These are phyloP conservation scores for Acronicta alni DNA, from an alignment of 2,888 invertebrate genomes.

Conservation along the genomic window DNA sequence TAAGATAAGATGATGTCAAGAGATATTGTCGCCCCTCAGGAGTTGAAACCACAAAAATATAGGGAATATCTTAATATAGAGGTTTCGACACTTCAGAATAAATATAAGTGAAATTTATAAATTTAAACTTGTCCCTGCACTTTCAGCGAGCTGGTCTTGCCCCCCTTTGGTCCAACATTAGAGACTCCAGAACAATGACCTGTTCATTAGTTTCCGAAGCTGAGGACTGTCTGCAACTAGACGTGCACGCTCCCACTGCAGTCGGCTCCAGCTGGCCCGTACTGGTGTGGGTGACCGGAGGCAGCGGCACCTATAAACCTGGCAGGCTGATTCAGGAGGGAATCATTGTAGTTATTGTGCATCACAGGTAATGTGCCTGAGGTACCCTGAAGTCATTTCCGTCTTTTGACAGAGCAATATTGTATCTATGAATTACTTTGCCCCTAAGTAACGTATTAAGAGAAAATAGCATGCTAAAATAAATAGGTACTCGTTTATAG, in stretches of 20 bases:
- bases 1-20: too few relatives aligned
- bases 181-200: slow-evolving; percentile 66
- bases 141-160: slow-evolving; percentile 76
- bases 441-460: too few relatives aligned
- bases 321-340: slow-evolving; percentile 71
- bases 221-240: slow-evolving; percentile 91
- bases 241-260: slow-evolving; percentile 89
- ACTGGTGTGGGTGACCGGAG: slow-evolving; percentile 78
- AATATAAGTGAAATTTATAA: too few relatives aligned
- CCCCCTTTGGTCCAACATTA: slow-evolving; percentile 73
- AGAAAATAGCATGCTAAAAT: too few relatives aligned
- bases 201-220: slow-evolving; percentile 69
- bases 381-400: background rate
- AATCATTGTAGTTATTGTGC: slow-evolving; percentile 74
- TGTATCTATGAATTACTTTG: too few relatives aligned
- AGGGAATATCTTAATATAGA: too few relatives aligned
- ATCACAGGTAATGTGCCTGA: slow-evolving; percentile 72
- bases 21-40: too few relatives aligned
- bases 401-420: too few relatives aligned
- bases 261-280: slow-evolving; percentile 71
- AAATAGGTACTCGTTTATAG: too few relatives aligned
- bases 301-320: slow-evolving; percentile 70
- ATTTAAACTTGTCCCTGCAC: background rate
- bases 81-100: too few relatives aligned
- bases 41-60: too few relatives aligned